Base-by-base conservation (phyloP, 1,140 invertebrate genomes). In the Alviniconcha marisindica region DNA sequence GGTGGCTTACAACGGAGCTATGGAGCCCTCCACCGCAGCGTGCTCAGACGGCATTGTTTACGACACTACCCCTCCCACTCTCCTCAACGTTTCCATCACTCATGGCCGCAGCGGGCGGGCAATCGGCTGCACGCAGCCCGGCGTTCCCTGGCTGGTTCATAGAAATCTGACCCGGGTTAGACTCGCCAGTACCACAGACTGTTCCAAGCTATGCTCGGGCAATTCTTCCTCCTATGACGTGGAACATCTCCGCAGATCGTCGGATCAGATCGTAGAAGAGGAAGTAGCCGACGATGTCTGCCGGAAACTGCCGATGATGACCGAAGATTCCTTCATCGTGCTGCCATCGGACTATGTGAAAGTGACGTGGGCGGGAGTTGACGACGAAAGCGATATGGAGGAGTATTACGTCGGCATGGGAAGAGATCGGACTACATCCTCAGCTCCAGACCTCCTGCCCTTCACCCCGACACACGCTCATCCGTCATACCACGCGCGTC, bases 1-100 rank as follows among this genome's bases (percentile, higher is more conserved):
- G n/a, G 71, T 89, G 38, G 88, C 88, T 3, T 88, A 81, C 74
- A 89, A 89, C 54, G 82, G 85, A 66, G 87, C 88, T 1, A 60
- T 88, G 73, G 66, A 77, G 33, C 85, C 86, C 1, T 89, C 88
- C 24, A 38, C 77, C 31, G 77, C 79, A 2, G 85, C 77, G 1
- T 89, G 87, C 73, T 87, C 84, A 33, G 88, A 89, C 79, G 88
- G 88, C 18, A 56, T 90, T 15, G 78, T 60, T 14, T 76, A 82
- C 15, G 89, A 90, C 73, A 86, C 51, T 51, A 84, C 84, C 24
- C 71, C 83, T 14, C 89, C 89, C 1, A 2, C 31, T 4, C 60
- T 89, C 38, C 40, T 31, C 18, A 86, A 86, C 63, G 66, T 89
- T 15, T 51, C 44, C n/a, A 18, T 89, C 21, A 54, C 82, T n/a